Conservation (phyloP, 92 coral and sea anemone genomes). For the Virgularia gustaviana region DNA sequence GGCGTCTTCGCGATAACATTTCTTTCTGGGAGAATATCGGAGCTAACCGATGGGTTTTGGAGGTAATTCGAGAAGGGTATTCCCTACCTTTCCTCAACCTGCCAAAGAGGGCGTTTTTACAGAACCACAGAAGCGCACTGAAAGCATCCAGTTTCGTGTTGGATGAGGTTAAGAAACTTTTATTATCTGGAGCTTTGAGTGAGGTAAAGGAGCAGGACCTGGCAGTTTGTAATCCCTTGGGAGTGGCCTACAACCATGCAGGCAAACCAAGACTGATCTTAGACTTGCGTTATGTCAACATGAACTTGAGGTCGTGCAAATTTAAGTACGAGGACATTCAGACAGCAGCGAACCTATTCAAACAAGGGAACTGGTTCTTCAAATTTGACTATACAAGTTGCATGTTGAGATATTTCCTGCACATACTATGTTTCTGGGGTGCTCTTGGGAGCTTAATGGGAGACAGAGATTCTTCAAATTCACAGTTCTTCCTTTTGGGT, state of each 20-base stretch:
- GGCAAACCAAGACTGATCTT: constrained; percentile 41
- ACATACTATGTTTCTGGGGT: constrained; percentile 49
- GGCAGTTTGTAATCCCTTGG: constrained; percentile 45
- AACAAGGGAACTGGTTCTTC: constrained; percentile 43
- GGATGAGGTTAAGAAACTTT: constrained; percentile 32
- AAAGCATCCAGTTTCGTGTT: constrained; percentile 35
- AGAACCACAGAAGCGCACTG: constrained; percentile 36
- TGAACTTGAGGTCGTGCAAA: constrained; percentile 19
- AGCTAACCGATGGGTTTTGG: constrained; percentile 30
- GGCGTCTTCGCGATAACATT: constrained; percentile 33
- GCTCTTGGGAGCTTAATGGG: constrained; percentile 39
- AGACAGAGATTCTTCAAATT: constrained; percentile 23
- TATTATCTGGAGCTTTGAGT: constrained; percentile 30
- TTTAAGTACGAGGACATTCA: constrained; percentile 49
- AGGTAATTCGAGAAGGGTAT: constrained; percentile 41
- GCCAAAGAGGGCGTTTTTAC: constrained; percentile 22
- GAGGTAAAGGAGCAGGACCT: constrained; percentile 38
- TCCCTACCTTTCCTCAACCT: constrained; percentile 42
- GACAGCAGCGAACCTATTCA: constrained; percentile 44
- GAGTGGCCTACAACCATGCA: constrained; percentile 30
- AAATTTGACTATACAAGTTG: constrained; percentile 48
- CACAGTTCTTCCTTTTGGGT: constrained; percentile 43
- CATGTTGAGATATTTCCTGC: constrained; percentile 45
- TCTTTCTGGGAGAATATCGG: constrained; percentile 38
- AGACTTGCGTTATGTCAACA: constrained; percentile 47